Evolutionary conservation across 2,888 invertebrate species (phyloP), one percentile per base, ranked within the genome.

Genomic region (Beris morrisii): DNA sequence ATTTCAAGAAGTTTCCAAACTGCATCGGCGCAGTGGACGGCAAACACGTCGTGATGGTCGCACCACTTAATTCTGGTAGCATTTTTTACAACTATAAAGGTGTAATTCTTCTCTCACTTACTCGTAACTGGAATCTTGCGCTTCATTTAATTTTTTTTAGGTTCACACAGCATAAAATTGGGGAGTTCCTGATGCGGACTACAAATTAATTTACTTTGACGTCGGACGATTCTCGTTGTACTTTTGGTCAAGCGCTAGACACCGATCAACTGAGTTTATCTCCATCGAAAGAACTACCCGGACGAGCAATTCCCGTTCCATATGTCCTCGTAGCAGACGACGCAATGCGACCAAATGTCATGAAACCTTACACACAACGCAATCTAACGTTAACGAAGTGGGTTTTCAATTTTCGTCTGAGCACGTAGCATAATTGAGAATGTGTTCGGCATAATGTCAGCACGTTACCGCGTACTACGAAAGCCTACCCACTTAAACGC

Each of bases 401-500:
- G 5, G n/a, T 61, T 4, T 66, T 53, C 12, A 59, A 66, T 48
- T 61, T 61, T 12, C 31, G 48, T 0, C 32, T 66, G 3, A 44
- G 61, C 59, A 1, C 1, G 69, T 4, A 15, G 64, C 4, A 52
- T 67, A 4, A 32, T 64, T 15, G 67, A 67, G 28, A 67, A 55
- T 44, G 64, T 57, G 0, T 69, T 69, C 22, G 66, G 69, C 1
- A 74, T n/a, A n/a, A n/a, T n/a, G n/a, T n/a, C n/a, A n/a, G n/a
- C n/a, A n/a, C n/a, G n/a, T n/a, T n/a, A n/a, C 69, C 43, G 72
- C 59, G 69, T 73, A 64, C 72, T 74, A 28, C 69, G 69, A 53
- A 70, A 64, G 50, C 58, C 64, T n/a, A n/a, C n/a, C n/a, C n/a
- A n/a, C n/a, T n/a, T n/a, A n/a, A n/a, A n/a, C n/a, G n/a, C n/a